These are phyloP conservation scores for Hemithea aestivaria DNA, from an alignment of 2,888 invertebrate genomes.

Conservation along the genomic window DNA sequence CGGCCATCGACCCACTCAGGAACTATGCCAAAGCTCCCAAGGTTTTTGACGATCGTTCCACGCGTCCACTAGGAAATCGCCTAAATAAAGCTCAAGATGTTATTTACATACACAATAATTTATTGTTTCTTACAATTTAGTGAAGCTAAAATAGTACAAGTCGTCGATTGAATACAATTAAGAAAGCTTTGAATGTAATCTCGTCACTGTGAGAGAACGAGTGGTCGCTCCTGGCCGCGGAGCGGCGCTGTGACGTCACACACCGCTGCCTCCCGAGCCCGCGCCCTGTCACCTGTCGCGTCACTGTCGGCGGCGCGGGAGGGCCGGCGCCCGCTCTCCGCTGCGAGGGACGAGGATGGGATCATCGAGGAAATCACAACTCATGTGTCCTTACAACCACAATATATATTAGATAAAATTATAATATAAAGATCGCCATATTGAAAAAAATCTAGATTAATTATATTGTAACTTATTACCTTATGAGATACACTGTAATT, in stretches of 20 bases:
- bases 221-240: constrained; percentile 60
- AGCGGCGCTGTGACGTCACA: constrained; percentile 53
- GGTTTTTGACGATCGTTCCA: constrained; percentile 36
- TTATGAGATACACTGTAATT: constrained; percentile 79
- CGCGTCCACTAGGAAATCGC: constrained; percentile 46
- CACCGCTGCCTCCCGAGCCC: constrained; percentile 60
- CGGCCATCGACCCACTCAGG: constrained; percentile 34
- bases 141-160: constrained; percentile 76
- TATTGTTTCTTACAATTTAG: constrained; percentile 79
- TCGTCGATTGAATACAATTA: constrained; percentile 75
- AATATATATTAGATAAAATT: constrained; percentile 84
- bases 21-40: constrained; percentile 31
- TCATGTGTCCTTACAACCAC: constrained; percentile 84
- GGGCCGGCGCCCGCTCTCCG: too few species aligned
- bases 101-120: constrained; percentile 80
- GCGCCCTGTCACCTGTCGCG: too few species aligned
- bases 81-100: constrained; percentile 73
- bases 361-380: constrained; percentile 75
- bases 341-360: too few species aligned
- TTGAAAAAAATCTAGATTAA: constrained; percentile 79
- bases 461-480: constrained; percentile 75
- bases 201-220: constrained; percentile 67
- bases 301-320: too few species aligned
- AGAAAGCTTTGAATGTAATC: constrained; percentile 71
- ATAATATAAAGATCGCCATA: constrained; percentile 80